These are phyloP conservation scores for Rhizomys pruinosus DNA, from an alignment of 2,113 vertebrate genomes.

Conservation along the genomic window DNA sequence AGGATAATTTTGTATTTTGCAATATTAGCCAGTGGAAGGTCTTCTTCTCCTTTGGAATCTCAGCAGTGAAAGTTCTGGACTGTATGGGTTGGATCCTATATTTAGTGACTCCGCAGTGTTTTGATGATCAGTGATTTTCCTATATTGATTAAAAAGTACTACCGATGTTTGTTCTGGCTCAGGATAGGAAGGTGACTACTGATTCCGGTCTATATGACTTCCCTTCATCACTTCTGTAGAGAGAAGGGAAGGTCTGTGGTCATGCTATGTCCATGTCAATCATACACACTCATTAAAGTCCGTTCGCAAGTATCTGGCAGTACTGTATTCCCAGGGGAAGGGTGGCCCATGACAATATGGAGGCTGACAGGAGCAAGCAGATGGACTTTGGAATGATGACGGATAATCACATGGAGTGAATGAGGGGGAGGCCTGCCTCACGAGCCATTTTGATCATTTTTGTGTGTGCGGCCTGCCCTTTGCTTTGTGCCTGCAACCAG, in stretches of 20 bases:
- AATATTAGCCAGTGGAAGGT: background rate
- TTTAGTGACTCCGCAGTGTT: conserved; percentile 31
- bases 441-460: background rate
- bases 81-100: background rate
- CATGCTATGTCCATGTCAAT: background rate
- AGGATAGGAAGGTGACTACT: background rate
- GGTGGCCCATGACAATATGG: background rate
- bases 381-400: background rate
- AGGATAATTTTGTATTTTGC: conserved; percentile 34
- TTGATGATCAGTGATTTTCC: conserved; percentile 45
- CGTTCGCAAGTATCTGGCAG: background rate
- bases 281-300: background rate
- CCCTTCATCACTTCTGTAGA: conserved; percentile 17
- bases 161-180: background rate
- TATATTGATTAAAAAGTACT: conserved; percentile 52
- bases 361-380: background rate
- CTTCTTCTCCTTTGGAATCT: background rate
- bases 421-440: background rate
- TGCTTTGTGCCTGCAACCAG: conserved; percentile 8
- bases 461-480: background rate
- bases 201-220: conserved; percentile 48
- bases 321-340: background rate
- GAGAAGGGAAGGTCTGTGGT: background rate
- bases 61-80: background rate
- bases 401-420: background rate